These are phyloP conservation scores for Calliopum simillimum DNA, from an alignment of 2,888 invertebrate species.

Conservation along the genomic window DNA sequence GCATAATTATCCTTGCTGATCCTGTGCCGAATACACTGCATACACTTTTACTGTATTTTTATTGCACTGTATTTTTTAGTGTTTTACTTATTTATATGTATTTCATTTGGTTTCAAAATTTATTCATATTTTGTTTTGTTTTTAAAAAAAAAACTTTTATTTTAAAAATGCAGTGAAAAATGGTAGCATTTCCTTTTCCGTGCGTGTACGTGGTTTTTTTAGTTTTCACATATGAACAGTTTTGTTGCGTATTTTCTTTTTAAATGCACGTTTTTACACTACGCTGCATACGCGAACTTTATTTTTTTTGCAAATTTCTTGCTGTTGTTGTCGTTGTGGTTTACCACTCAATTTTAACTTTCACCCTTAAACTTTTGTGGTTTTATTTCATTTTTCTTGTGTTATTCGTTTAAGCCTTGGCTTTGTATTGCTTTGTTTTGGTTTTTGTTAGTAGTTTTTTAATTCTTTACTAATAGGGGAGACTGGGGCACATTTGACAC, in stretches of 20 bases:
- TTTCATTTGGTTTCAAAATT: too few species aligned
- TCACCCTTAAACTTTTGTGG: background rate
- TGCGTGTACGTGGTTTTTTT: background rate
- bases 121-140: background rate
- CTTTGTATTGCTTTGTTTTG: background rate
- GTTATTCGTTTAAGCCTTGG: background rate
- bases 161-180: conserved; percentile 11
- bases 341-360: background rate
- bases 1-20: too few species aligned
- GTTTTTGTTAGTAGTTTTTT: too few species aligned
- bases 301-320: background rate
- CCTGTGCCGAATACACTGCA: too few species aligned
- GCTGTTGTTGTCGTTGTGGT: background rate
- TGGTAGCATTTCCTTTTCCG: conserved; percentile 16
- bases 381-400: background rate
- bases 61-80: too few species aligned
- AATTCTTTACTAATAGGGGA: too few species aligned
- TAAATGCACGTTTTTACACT: background rate
- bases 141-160: background rate
- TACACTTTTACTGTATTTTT: too few species aligned
- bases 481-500: too few species aligned
- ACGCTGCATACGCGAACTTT: background rate
- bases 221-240: background rate
- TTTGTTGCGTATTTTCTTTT: too few species aligned
- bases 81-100: too few species aligned